Base-by-base conservation (phyloP, 2,888 invertebrate species). In the Beris chalybata region DNA sequence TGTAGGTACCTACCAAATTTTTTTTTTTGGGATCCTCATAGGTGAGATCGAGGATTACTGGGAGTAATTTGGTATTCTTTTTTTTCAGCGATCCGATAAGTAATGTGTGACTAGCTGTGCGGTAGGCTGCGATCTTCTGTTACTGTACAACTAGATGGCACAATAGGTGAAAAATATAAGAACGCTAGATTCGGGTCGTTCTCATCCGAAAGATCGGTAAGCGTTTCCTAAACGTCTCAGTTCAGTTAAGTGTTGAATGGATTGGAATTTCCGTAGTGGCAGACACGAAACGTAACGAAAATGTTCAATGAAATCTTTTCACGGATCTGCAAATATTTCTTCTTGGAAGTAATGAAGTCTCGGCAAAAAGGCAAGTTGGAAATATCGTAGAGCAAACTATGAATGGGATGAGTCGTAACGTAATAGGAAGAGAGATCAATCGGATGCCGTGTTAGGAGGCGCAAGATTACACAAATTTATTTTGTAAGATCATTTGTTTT, bases 191-290 rank as follows among this genome's bases (percentile, higher is more conserved):
- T 31, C 12, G 31, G 12, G n/a, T n/a, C 31, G 30, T 29, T 30
- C 52, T 52, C 30, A 29, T 54, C 31, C 30, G 31, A 54, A n/a
- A 54, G 12, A 12, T 31, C 7, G 9, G 12, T 31, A n/a, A 54
- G 13, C 54, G 29, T 7, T 32, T 54, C 13, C 52, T 31, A 54
- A n/a, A 54, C 54, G 9, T n/a, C n/a, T 31, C 52, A 15, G 15
- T 29, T 52, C 4, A 52, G 22, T 11, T 29, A 2, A 29, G 30
- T 13, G 45, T 58, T 22, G 22, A 22, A 22, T 22, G 22, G 58
- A 58, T 45, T 58, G 58, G 58, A 47, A 58, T 58, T 58, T 58
- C 58, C 58, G 58, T 30, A 45, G 29, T 47, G n/a, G 45, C 29
- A 58, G 44, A 11, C 58, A 45, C 44, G 6, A 1, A 44, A n/a